Conservation (phyloP, 2,113 vertebrate species). For the Apodemus sylvaticus region DNA sequence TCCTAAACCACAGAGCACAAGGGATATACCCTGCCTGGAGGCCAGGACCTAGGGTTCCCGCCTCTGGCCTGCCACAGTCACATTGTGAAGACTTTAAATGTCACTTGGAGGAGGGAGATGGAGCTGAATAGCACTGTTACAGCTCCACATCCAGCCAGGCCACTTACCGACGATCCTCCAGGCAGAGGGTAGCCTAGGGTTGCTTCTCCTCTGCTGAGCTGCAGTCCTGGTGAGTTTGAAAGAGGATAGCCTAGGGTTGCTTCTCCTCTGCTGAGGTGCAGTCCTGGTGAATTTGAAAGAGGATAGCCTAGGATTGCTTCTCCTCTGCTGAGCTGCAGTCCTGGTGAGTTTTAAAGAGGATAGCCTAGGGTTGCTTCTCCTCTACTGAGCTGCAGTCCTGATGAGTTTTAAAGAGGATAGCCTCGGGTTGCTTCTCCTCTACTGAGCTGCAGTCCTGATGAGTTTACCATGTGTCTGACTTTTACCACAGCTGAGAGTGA, state of each 20-base stretch:
- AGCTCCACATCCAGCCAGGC: background rate
- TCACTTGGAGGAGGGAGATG: background rate
- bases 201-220: no score
- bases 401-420: no score
- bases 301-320: no score
- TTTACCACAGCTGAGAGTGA: background rate
- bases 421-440: no score
- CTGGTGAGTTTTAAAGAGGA: no score
- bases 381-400: no score
- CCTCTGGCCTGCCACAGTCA: background rate
- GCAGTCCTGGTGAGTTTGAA: no score
- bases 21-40: background rate
- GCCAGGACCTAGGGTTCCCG: background rate
- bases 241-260: no score
- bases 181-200: background rate
- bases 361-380: no score
- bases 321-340: no score
- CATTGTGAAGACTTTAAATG: background rate
- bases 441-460: background rate
- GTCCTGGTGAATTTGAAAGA: no score
- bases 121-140: rapidly evolving
- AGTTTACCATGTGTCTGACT: background rate
- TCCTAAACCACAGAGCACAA: background rate
- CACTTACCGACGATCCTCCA: background rate
- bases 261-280: no score